Evolutionary conservation across 2,113 vertebrate species (phyloP).

Genomic region (Chionodraco myersi): DNA sequence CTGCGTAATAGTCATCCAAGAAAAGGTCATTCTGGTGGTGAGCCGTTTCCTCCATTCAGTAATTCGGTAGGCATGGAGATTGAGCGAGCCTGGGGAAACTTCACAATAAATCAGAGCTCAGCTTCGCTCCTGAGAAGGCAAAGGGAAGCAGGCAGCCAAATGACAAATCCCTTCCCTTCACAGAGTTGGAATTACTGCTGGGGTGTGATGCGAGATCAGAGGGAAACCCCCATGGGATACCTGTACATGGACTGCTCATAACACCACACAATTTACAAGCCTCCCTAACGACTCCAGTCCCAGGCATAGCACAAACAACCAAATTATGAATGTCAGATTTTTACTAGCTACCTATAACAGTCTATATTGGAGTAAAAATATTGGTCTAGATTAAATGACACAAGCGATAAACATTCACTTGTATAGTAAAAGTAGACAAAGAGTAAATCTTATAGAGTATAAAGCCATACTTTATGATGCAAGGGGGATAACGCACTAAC

Average conservation of each 20-base stretch:
- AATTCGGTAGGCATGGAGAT: constrained; percentile 62
- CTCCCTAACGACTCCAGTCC: constrained; percentile 24
- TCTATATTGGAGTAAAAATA: not conserved
- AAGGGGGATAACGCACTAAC: constrained; percentile 16
- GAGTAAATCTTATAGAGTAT: constrained; percentile 4
- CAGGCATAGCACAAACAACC: constrained; percentile 10
- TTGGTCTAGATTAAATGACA: not conserved
- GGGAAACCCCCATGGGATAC: constrained; percentile 74
- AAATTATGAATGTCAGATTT: constrained; percentile 24
- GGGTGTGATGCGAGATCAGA: constrained; percentile 72
- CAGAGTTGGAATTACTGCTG: constrained; percentile 73
- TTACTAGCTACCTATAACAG: not conserved
- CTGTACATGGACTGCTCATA: constrained; percentile 60
- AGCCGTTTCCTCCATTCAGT: constrained; percentile 68
- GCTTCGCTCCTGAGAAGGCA: constrained; percentile 63
- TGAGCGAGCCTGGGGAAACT: constrained; percentile 69
- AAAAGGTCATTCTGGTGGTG: constrained; percentile 72
- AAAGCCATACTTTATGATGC: constrained; percentile 30
- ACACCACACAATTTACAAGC: constrained; percentile 52
- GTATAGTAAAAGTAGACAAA: not conserved
- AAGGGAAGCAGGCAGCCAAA: constrained; percentile 76
- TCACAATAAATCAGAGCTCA: constrained; percentile 76
- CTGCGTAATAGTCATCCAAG: constrained; percentile 66
- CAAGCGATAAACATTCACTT: not conserved
- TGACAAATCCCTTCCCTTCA: constrained; percentile 81